Evolutionary conservation across 64 coral and sea anemone species (phyloP), one percentile per base, ranked within the genome.

Genomic region (Actinia tenebrosa): DNA sequence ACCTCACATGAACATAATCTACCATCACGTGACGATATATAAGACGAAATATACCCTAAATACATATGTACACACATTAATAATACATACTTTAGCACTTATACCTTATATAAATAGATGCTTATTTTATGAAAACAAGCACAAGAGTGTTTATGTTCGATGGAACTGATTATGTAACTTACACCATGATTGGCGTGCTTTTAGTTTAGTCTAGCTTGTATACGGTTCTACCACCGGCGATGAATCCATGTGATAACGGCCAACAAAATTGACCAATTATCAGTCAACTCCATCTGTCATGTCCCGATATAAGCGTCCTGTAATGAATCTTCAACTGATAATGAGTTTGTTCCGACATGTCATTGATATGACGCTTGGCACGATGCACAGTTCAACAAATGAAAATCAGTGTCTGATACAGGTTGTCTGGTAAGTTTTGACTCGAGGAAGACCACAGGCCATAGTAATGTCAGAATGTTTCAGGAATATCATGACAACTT

Each of bases 191-290:
- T 20, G 63, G 63, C n/a, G 20, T 66, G 63, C n/a, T 66, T 66
- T 5, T 66, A 58, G 56, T 16, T 37, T 58, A 58, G 56, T 66
- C 18, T 66, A 66, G 6, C 63, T 66, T 66, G 5, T 37, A 37
- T 25, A 30, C 11, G 2, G n/a, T 10, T 14, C 69, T 75, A 75
- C 69, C 69, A 75, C 69, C 69, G 69, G 69, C 69, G 69, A 75
- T 75, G 69, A 42, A 75, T 75, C 63, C 69, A 75, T 13, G 69
- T 75, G 69, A 75, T 75, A 75, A 75, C 27, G 69, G 69, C 27
- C 15, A 13, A 75, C 69, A 3, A 72, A 72, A 42, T 75, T 42
- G 69, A 75, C n/a, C 69, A 75, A 75, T 75, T 75, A 75, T 75
- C 69, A 75, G 42, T 75, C 69, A 66, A 66, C 20, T 23, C n/a